Percentiles rank a stretch among this genome's conserved stretches.
Evolutionary conservation across 1,140 invertebrate genomes (phyloP).

Genomic region (Nixonia krombeini): DNA sequence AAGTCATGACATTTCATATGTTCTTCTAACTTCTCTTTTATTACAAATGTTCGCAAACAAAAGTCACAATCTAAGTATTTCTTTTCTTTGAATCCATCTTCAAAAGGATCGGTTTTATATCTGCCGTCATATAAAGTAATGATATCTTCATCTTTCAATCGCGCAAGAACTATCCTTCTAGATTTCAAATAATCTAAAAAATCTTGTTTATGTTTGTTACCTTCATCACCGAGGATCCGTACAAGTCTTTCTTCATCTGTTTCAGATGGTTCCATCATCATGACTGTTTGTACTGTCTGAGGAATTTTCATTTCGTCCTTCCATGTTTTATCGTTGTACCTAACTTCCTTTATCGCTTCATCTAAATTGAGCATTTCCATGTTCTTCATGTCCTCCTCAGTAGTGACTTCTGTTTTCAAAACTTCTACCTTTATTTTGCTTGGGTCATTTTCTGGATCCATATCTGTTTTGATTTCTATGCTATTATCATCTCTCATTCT

Average conservation of each 20-base stretch:
- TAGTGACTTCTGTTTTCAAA: neutral
- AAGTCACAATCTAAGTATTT: constrained; percentile 64
- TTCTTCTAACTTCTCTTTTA: constrained; percentile 58
- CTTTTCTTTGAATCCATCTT: constrained; percentile 35
- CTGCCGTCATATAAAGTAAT: constrained; percentile 57
- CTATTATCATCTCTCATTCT: constrained; percentile 13
- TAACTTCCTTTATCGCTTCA: constrained; percentile 26
- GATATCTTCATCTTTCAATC: constrained; percentile 65
- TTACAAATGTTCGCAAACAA: constrained; percentile 57
- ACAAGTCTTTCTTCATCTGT: constrained; percentile 30
- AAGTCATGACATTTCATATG: constrained; percentile 65
- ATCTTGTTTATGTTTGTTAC: constrained; percentile 44
- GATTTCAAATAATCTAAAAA: constrained; percentile 67
- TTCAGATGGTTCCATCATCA: constrained; percentile 14
- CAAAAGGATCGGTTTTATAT: constrained; percentile 30
- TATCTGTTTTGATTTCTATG: constrained; percentile 33
- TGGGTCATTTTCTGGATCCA: constrained; percentile 15
- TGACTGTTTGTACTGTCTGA: neutral
- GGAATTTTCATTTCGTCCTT: constrained; percentile 31
- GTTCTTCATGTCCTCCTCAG: constrained; percentile 14
- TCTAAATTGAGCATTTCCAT: constrained; percentile 6
- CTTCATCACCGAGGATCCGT: constrained; percentile 28
- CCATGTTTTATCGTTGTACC: constrained; percentile 41
- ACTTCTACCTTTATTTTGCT: neutral
- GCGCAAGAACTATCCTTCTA: constrained; percentile 60